Base-by-base conservation (phyloP, 2,888 invertebrate genomes). In the Heliconius sara region DNA sequence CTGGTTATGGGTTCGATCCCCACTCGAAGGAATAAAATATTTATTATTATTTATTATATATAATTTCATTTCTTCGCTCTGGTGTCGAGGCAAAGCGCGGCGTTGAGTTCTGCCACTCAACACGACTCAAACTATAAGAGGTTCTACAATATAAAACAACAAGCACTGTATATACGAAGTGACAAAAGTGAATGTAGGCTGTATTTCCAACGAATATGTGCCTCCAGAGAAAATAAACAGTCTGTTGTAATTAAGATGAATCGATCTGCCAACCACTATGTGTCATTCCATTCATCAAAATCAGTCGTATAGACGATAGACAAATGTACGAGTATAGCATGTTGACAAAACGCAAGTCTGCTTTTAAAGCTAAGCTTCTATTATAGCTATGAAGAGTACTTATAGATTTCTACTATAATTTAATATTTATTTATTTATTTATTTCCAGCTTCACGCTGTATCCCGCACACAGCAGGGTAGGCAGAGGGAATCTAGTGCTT, bases 181-280 rank as follows among this genome's bases (percentile, higher is more conserved):
- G 30, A 30, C 65, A 30, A 13, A 16, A 65, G 65, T 25, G 27
- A 27, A 65, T 16, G 13, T n/a, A 34, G 67, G 12, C 67, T 39
- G 12, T 65, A 34, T 68, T 39, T 39, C 39, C 67, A 39, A 12
- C 34, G 12, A 22, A 68, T 13, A 12, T 68, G n/a, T 39, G 34
- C 22, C n/a, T 16, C 25, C 13, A n/a, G 13, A 68, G 12, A 43
- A 34, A 68, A 68, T 68, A 68, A 43, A 39, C 39, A 68, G 27
- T n/a, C 68, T 43, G 43, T 68, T 43, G n/a, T 68, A 68, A 68
- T 68, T 68, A 68, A 68, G 68, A 68, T 43, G 43, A 68, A 68
- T 43, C 68, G 68, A 43, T 68, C n/a, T n/a, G 68, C 25, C 68
- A 68, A 68, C 39, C 68, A 43, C 68, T 68, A 16, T 39, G 39